Base-by-base conservation (phyloP, 2,888 invertebrate species). In the Drosophila fungiperda region DNA sequence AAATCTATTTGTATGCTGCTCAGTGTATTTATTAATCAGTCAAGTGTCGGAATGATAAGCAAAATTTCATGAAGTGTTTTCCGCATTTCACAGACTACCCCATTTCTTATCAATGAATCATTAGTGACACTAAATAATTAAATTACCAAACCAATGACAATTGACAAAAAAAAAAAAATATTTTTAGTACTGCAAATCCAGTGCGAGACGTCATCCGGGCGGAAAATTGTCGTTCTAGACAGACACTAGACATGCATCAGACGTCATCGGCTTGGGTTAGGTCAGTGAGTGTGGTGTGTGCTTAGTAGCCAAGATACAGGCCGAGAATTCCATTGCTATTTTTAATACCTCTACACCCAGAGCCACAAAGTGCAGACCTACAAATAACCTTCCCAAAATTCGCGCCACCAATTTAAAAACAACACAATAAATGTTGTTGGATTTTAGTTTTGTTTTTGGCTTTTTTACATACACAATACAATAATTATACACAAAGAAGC, bases 361-460 rank as follows among this genome's bases (percentile, higher is more conserved):
- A 77, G 20, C 64, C 33, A 52, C 64, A 36, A 35, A 50, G 15
- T 45, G 54, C 76, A 79, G 87, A 84, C 89, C 84, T 84, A 89
- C 84, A 84, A 84, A 89, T 79, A 74, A 84, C 84, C 84, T 84
- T 83, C 75, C 63, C 60, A 38, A 54, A 26, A 23, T 23, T 45
- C n/a, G 50, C n/a, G 12, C 52, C 20, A 33, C n/a, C 6, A 49
- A 54, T 50, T 59, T 38, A 26, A 45, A 45, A 12, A 20, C 12
- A 45, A 26, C 36, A 38, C 23, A 29, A 20, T 20, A 20, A 20
- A 12, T n/a, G 20, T 49, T 23, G 48, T 48, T 69, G 32, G 8
- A 29, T 60, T 48, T 26, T n/a, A 52, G 23, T 53, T 58, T 60
- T 45, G 52, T 20, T 50, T 36, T 33, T 35, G n/a, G 2, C 32